Evolutionary conservation across 2,797 vertebrate species (phyloP).

Genomic region (Columba guinea): DNA sequence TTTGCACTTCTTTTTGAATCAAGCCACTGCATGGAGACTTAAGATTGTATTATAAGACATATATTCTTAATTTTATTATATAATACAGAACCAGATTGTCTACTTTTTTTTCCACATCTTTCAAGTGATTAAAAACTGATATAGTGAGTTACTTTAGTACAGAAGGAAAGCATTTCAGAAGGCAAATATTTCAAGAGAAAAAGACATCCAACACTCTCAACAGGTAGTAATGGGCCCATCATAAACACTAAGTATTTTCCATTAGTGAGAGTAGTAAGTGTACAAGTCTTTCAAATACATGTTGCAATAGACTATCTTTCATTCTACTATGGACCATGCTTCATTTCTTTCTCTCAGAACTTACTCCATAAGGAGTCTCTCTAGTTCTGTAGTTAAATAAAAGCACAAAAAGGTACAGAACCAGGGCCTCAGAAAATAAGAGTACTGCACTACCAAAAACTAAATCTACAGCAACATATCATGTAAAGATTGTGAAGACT

Average conservation of each 20-base stretch:
- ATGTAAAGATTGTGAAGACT: fast-evolving
- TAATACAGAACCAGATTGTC: fast-evolving
- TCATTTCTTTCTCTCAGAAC: not conserved
- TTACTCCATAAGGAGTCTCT: fast-evolving
- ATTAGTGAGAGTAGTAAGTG: not conserved
- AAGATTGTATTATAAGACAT: fast-evolving
- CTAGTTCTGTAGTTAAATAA: not conserved
- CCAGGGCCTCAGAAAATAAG: fast-evolving
- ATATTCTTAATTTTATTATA: not conserved
- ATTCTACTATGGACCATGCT: fast-evolving
- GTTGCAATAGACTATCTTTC: not conserved
- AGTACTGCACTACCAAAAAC: not conserved
- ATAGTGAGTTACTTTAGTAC: not conserved
- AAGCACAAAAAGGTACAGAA: not conserved
- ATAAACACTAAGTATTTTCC: fast-evolving
- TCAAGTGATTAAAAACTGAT: not conserved
- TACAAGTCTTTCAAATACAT: fast-evolving
- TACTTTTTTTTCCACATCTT: not conserved
- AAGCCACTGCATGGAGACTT: not conserved
- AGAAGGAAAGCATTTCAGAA: not conserved
- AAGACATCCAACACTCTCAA: not conserved
- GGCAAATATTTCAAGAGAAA: not conserved
- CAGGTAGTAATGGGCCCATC: not conserved
- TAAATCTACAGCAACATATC: fast-evolving
- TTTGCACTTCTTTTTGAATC: not conserved